A percentile compares a stretch with the other conserved stretches of the same genome.
Evolutionary conservation across 2,113 vertebrate species (phyloP).

Genomic region (Dasyornis broadbenti): DNA sequence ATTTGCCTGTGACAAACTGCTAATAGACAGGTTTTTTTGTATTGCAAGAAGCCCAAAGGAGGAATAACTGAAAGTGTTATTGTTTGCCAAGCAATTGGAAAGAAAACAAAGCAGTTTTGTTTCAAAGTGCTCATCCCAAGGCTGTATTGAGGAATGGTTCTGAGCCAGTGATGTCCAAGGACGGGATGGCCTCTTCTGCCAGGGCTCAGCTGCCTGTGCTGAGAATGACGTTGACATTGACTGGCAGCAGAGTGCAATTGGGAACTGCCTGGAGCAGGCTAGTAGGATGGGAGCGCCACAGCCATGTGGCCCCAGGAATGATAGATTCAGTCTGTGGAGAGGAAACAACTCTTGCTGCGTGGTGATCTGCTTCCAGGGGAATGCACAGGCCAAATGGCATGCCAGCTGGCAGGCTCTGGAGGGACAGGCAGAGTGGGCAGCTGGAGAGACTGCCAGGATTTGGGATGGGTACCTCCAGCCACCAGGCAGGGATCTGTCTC

Average conservation of each 20-base stretch:
- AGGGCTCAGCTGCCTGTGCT: background rate
- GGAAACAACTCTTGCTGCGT: background rate
- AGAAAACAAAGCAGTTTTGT: background rate
- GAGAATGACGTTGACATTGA: background rate
- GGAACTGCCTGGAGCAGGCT: background rate
- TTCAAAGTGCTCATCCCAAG: background rate
- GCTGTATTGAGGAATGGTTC: background rate
- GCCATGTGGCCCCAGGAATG: fast-evolving
- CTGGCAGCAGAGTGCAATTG: fast-evolving
- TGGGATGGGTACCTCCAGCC: background rate
- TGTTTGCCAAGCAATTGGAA: background rate
- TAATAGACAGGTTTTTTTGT: background rate
- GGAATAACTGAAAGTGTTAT: background rate
- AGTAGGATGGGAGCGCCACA: background rate
- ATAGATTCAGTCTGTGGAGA: background rate
- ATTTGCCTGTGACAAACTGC: background rate
- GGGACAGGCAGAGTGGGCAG: background rate
- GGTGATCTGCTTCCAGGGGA: background rate
- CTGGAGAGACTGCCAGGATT: background rate
- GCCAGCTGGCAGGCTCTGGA: background rate
- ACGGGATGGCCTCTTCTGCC: background rate
- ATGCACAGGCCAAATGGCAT: background rate
- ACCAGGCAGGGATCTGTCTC: background rate
- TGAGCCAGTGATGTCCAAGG: background rate
- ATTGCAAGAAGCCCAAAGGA: background rate